Evolutionary conservation across 2,888 invertebrate species (phyloP).

Genomic region (Colletes collaris): DNA sequence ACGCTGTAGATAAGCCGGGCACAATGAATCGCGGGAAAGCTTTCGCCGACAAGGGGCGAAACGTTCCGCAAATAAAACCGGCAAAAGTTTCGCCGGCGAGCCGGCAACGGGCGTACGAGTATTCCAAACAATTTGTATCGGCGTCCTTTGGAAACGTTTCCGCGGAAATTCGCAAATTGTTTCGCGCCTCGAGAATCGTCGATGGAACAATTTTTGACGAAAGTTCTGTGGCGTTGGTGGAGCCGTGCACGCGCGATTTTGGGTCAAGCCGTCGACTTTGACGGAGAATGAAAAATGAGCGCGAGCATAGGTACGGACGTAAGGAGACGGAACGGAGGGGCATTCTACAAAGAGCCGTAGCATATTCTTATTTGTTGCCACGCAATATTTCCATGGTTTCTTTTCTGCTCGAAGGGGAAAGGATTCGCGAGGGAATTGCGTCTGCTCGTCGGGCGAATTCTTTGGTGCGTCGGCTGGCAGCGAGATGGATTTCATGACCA

Average conservation of each 20-base stretch:
- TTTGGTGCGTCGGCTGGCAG: slow-evolving; percentile 32
- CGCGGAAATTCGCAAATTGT: background rate
- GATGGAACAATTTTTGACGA: slow-evolving; percentile 18
- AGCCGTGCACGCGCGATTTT: background rate
- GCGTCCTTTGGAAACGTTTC: background rate
- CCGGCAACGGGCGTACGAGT: background rate
- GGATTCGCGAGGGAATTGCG: slow-evolving; percentile 65
- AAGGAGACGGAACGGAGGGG: background rate
- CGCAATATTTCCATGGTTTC: slow-evolving; percentile 61
- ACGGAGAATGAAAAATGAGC: slow-evolving; percentile 15
- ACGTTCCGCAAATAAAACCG: too few species aligned
- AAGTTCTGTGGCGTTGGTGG: background rate
- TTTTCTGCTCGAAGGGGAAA: slow-evolving; percentile 20
- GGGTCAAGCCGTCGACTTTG: slow-evolving; percentile 22
- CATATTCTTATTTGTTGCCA: slow-evolving; percentile 62
- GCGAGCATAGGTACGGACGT: background rate
- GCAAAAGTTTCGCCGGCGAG: too few species aligned
- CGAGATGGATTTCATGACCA: slow-evolving; percentile 45
- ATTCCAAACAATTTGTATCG: background rate
- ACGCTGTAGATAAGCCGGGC: too few species aligned
- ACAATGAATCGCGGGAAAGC: background rate
- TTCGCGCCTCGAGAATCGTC: background rate
- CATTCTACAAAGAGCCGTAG: slow-evolving; percentile 24
- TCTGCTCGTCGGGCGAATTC: slow-evolving; percentile 53
- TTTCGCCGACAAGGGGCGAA: background rate